Evolutionary conservation across 2,888 invertebrate genomes (phyloP), one percentile per base, ranked within the genome.

Genomic region (Dryobotodes eremita): DNA sequence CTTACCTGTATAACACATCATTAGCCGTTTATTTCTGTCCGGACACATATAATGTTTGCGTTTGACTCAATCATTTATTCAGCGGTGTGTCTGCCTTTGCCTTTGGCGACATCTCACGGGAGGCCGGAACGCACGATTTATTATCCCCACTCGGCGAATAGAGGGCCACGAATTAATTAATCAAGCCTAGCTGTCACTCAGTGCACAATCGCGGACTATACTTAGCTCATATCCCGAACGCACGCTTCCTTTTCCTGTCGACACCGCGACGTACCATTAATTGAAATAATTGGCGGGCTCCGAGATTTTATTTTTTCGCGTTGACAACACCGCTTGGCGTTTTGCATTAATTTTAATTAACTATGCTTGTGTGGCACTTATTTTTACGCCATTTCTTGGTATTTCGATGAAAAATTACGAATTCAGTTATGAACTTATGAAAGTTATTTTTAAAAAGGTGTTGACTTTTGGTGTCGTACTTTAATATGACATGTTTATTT

Each of bases 111-210:
- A 95, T 95, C 96, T 95, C 94, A 94, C 94, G 96, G 96, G 96
- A 96, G 96, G 96, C 94, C 94, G 89, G 87, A 89, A 94, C 92
- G 94, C 94, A 95, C 95, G 95, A 97, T 97, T 96, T 95, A 96
- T 96, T 95, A 95, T 96, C 92, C 91, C 92, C 91, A 90, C 94
- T 92, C 91, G 89, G 92, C 92, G 93, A 92, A 94, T 94, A 94
- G 94, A 93, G 93, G 79, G 92, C 93, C 91, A 92, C 93, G 91
- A 94, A 96, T 96, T 96, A 96, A 97, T 97, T 96, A 96, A 96
- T 96, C 96, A 96, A 96, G 95, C 90, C 94, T 94, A 92, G 93
- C 96, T 95, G 96, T 96, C 96, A 95, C 90, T 96, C 95, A 95
- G 93, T 91, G 92, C 92, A 96, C 95, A 95, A 96, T 96, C 95